These are phyloP conservation scores for Laothoe populi DNA, from an alignment of 2,888 invertebrate species.

Conservation along the genomic window DNA sequence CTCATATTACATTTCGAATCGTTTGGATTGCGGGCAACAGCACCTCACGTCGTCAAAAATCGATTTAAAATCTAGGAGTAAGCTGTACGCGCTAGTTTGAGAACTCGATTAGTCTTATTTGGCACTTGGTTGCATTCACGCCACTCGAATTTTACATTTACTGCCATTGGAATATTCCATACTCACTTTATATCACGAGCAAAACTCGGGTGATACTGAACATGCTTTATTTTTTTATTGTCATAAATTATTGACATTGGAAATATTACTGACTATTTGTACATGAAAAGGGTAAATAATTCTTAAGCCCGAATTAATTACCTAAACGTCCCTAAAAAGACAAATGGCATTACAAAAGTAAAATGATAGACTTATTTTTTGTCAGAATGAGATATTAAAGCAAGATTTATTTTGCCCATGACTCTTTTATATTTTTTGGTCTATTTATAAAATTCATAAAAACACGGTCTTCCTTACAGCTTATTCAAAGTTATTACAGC, in stretches of 20 bases:
- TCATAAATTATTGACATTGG: not conserved
- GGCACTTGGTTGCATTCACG: slow-evolving; percentile 13
- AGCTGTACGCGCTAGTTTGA: not conserved
- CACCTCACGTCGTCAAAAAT: slow-evolving; percentile 4
- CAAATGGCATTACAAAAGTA: not conserved
- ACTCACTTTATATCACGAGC: not conserved
- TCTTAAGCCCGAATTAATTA: not conserved
- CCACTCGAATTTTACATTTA: not conserved
- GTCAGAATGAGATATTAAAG: too few species aligned
- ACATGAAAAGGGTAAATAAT: not conserved
- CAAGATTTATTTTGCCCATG: too few species aligned
- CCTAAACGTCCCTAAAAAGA: not conserved
- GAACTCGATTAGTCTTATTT: slow-evolving; percentile 12
- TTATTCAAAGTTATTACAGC: too few species aligned
- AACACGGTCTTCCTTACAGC: too few species aligned
- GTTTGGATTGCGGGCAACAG: not conserved
- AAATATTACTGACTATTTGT: not conserved
- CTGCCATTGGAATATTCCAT: slow-evolving; percentile 6
- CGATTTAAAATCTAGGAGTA: slow-evolving; percentile 15
- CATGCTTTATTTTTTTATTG: not conserved
- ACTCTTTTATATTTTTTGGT: not conserved
- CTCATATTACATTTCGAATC: not conserved
- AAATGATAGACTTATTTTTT: not conserved
- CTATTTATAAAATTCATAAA: not conserved
- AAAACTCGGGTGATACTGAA: slow-evolving; percentile 4